Evolutionary conservation across 2,888 invertebrate genomes (phyloP).

Genomic region (Fragum whitleyi): DNA sequence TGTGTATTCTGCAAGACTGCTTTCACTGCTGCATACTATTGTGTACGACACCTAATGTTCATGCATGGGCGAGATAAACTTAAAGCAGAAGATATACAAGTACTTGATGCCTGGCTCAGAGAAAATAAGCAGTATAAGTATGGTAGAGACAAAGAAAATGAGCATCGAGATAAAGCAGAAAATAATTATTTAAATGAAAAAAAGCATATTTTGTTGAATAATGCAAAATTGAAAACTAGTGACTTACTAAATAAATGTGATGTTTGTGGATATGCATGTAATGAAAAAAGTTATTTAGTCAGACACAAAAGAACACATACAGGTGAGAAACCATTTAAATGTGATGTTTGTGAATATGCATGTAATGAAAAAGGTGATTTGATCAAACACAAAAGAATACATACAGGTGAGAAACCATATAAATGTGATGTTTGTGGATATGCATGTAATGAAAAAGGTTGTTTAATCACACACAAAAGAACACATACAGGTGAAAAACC

Average conservation of each 20-base stretch:
- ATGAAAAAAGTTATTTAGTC: background rate
- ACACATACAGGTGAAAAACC: no score
- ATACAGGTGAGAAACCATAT: no score
- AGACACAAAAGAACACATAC: background rate
- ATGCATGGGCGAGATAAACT: constrained; percentile 38
- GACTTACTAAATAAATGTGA: background rate
- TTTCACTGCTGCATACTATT: constrained; percentile 23
- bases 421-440: constrained; percentile 7
- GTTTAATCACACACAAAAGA: no score
- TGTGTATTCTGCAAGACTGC: constrained; percentile 50
- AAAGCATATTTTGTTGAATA: background rate
- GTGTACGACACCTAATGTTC: constrained; percentile 36
- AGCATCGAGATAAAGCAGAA: background rate
- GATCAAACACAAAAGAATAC: background rate
- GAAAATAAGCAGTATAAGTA: constrained; percentile 20
- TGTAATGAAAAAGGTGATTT: background rate
- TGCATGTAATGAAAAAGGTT: constrained; percentile 14
- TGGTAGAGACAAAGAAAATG: background rate
- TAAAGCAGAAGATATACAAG: constrained; percentile 36
- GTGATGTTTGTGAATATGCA: constrained; percentile 2
- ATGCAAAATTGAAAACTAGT: background rate
- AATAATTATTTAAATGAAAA: no score
- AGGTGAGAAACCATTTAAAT: background rate
- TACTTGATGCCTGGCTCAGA: constrained; percentile 46
- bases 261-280: background rate